These are phyloP conservation scores for Drosophila ezoana DNA, from an alignment of 2,888 invertebrate genomes.

Conservation along the genomic window DNA sequence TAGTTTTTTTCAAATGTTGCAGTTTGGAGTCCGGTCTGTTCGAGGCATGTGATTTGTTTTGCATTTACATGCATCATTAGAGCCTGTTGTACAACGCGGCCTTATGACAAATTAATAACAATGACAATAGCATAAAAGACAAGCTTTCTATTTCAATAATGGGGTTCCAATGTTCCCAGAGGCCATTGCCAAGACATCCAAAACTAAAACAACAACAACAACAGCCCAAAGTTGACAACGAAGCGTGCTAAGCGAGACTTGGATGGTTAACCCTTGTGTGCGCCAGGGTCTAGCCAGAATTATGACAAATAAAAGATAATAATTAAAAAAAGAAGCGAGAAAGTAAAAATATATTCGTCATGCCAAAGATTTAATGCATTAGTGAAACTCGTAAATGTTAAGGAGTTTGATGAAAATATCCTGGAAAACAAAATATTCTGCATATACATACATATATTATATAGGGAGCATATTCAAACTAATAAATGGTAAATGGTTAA, in stretches of 20 bases:
- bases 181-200: constrained; percentile 42
- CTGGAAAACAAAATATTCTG: no score
- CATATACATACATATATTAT: no score
- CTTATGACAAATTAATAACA: constrained; percentile 73
- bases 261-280: constrained; percentile 53
- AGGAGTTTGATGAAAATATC: no score
- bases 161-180: constrained; percentile 33
- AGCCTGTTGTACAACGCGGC: constrained; percentile 55
- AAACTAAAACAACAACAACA: constrained; percentile 22
- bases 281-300: background rate
- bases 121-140: constrained; percentile 46
- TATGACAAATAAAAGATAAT: no score
- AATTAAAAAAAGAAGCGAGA: no score
- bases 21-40: constrained; percentile 5
- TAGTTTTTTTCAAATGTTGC: constrained; percentile 26
- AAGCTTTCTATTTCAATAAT: constrained; percentile 74
- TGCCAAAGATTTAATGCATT: no score
- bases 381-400: no score
- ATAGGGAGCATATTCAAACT: no score
- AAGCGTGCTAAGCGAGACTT: constrained; percentile 51
- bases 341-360: no score
- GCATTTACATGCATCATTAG: constrained; percentile 77
- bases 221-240: constrained; percentile 21
- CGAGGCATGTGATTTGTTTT: constrained; percentile 39
- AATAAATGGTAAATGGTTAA: no score